Evolutionary conservation across 2,113 vertebrate genomes (phyloP), one percentile per base, ranked within the genome.

Genomic region (Plectropomus leopardus): DNA sequence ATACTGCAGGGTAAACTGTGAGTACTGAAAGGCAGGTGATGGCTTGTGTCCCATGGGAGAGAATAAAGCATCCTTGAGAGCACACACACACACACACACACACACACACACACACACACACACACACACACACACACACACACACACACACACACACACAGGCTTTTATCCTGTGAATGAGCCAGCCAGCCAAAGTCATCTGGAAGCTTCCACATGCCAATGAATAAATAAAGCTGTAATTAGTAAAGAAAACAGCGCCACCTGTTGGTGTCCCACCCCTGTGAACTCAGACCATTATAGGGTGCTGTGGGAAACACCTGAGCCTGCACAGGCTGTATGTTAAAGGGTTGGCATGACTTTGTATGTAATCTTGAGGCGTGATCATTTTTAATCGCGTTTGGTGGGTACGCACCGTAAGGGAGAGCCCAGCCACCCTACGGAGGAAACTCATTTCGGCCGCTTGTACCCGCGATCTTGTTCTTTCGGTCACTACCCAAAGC

Each of bases 221-320:
- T 89, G 64, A 88, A 90, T 92, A 95, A 94, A 92, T 90, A 90
- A 93, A 94, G 85, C 77, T 45, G 40, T 85, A 92, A 94, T 94
- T 91, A 92, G 89, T 84, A 89, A 88, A 90, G 89, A 94, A 93
- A 95, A 95, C 93, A 93, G 93, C 88, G 87, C 89, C 93, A 94
- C 94, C 95, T 95, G 93, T 92, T 92, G 92, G 90, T 83, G 58
- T 85, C 40, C 63, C 69, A 76, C 81, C 80, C 79, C 82, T 67
- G 54, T 89, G 84, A 91, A 88, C 90, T 77, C 50, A 44, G 50
- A 73, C 84, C 77, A 82, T 86, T 92, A 89, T 76, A 55, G 14
- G 14, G 69, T 72, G 70, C 72, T 85, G 74, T 73, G 87, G 63
- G 80, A 82, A 85, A 81, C 88, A 91, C 86, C 90, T 92, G 90